phyloP scores from a whole-genome alignment of 2,888 invertebrate genomes.

The Drosophila rellima region DNA sequence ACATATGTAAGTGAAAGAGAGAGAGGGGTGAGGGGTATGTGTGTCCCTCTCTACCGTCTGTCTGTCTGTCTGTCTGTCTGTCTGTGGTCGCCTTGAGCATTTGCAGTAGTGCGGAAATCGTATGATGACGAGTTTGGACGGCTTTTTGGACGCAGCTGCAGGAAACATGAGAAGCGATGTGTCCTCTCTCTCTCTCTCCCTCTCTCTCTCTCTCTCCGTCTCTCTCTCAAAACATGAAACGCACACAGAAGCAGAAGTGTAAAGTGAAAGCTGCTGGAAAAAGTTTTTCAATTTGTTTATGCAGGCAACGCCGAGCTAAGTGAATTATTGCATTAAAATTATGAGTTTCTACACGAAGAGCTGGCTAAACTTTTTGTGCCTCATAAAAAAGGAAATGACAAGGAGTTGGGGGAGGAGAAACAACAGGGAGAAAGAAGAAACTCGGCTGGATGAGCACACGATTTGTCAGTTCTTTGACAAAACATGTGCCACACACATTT shows the following conservation, averaged over 20 bases:
- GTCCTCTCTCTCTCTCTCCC: neutral
- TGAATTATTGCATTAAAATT: slow-evolving; percentile 76
- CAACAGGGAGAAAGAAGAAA: neutral
- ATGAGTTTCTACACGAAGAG: slow-evolving; percentile 50
- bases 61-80: too few species aligned
- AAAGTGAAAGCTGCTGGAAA: slow-evolving; percentile 65
- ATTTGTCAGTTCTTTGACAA: slow-evolving; percentile 12
- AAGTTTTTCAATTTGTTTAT: slow-evolving; percentile 82
- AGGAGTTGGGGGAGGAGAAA: neutral
- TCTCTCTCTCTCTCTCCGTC: neutral
- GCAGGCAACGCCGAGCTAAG: slow-evolving; percentile 61
- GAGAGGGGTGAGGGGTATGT: neutral
- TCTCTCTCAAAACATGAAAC: slow-evolving; percentile 3
- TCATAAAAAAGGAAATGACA: neutral
- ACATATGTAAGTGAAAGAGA: slow-evolving; percentile 31
- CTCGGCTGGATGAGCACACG: neutral
- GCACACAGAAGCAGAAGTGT: slow-evolving; percentile 33
- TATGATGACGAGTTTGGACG: slow-evolving; percentile 17
- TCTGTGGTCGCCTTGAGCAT: slow-evolving; percentile 29
- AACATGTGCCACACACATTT: slow-evolving; percentile 16
- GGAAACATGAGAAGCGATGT: neutral
- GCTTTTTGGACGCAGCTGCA: slow-evolving; percentile 3
- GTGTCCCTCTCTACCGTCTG: too few species aligned
- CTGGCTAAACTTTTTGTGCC: slow-evolving; percentile 30
- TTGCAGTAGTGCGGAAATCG: slow-evolving; percentile 20